Percentiles rank a stretch among this genome's conserved stretches.
Conservation (phyloP, 2,888 invertebrate genomes). For the Chesias legatella region DNA sequence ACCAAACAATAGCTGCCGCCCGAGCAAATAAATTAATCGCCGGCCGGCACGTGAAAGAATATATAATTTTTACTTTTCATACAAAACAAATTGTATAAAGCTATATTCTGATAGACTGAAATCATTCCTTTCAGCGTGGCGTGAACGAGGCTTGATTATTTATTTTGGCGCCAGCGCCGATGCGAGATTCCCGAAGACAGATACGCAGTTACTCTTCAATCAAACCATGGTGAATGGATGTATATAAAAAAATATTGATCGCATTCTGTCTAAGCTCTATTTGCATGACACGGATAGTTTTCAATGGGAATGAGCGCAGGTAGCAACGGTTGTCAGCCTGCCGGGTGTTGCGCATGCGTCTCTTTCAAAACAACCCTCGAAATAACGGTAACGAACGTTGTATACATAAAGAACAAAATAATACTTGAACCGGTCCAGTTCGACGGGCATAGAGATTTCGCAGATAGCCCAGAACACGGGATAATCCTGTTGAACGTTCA, state of each 20-base stretch:
- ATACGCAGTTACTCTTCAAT: slow-evolving; percentile 61
- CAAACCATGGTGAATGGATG: slow-evolving; percentile 52
- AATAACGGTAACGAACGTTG: slow-evolving; percentile 57
- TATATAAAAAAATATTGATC: slow-evolving; percentile 43
- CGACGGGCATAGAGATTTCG: slow-evolving; percentile 47
- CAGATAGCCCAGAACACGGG: slow-evolving; percentile 20
- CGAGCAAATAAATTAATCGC: too few species aligned
- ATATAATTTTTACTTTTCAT: too few species aligned
- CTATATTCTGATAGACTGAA: slow-evolving; percentile 27
- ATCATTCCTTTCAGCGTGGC: slow-evolving; percentile 36
- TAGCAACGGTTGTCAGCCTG: slow-evolving; percentile 34
- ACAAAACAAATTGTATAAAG: background rate
- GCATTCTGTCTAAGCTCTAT: slow-evolving; percentile 23
- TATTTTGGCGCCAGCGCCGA: slow-evolving; percentile 66
- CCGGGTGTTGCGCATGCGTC: slow-evolving; percentile 44
- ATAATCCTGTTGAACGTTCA: slow-evolving; percentile 14
- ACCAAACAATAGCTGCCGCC: slow-evolving; percentile 32
- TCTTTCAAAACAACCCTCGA: slow-evolving; percentile 50
- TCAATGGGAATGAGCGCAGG: slow-evolving; percentile 33
- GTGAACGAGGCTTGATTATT: slow-evolving; percentile 56
- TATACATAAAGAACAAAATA: slow-evolving; percentile 43
- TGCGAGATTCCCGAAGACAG: slow-evolving; percentile 70
- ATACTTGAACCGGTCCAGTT: slow-evolving; percentile 49
- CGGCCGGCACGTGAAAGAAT: too few species aligned
- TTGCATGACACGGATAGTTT: slow-evolving; percentile 20